These are phyloP conservation scores for Neodiprion lecontei DNA, from an alignment of 1,140 invertebrate genomes.

Conservation along the genomic window DNA sequence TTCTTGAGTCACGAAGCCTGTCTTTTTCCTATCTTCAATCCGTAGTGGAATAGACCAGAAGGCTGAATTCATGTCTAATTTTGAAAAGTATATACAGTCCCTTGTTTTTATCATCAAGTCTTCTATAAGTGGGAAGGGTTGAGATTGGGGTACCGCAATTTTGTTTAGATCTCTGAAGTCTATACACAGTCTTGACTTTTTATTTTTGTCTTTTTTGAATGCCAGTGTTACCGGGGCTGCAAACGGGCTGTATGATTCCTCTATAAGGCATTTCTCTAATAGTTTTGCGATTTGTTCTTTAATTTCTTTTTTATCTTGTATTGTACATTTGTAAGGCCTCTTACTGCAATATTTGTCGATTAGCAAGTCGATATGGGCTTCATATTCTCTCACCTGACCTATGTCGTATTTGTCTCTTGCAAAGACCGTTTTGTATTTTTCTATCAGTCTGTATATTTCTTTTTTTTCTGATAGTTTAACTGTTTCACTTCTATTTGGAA, in stretches of 20 bases:
- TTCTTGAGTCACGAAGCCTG: too few species aligned
- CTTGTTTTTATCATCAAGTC: slow-evolving; percentile 23
- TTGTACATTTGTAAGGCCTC: slow-evolving; percentile 24
- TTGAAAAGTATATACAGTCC: slow-evolving; percentile 25
- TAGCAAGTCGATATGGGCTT: slow-evolving; percentile 20
- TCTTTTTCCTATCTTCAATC: too few species aligned
- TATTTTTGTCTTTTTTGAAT: slow-evolving; percentile 29
- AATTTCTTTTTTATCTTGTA: slow-evolving; percentile 29
- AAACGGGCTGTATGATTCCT: slow-evolving; percentile 23
- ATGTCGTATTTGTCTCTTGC: slow-evolving; percentile 24
- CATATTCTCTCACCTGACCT: slow-evolving; percentile 13
- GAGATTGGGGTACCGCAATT: slow-evolving; percentile 27
- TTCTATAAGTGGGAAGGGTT: slow-evolving; percentile 34
- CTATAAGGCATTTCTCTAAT: slow-evolving; percentile 23
- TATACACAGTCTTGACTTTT: slow-evolving; percentile 19
- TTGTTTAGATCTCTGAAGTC: slow-evolving; percentile 23
- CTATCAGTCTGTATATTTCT: slow-evolving; percentile 13
- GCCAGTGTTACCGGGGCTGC: slow-evolving; percentile 19
- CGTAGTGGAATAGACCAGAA: slow-evolving; percentile 28
- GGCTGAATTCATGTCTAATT: slow-evolving; percentile 31
- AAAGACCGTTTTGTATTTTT: slow-evolving; percentile 4
- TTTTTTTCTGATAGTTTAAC: not conserved
- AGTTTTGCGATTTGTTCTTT: slow-evolving; percentile 26
- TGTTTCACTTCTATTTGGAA: slow-evolving; percentile 2
- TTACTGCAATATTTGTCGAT: slow-evolving; percentile 18